Evolutionary conservation across 1,140 invertebrate species (phyloP), one percentile per base, ranked within the genome.

Genomic region (Drosophila ogumai): DNA sequence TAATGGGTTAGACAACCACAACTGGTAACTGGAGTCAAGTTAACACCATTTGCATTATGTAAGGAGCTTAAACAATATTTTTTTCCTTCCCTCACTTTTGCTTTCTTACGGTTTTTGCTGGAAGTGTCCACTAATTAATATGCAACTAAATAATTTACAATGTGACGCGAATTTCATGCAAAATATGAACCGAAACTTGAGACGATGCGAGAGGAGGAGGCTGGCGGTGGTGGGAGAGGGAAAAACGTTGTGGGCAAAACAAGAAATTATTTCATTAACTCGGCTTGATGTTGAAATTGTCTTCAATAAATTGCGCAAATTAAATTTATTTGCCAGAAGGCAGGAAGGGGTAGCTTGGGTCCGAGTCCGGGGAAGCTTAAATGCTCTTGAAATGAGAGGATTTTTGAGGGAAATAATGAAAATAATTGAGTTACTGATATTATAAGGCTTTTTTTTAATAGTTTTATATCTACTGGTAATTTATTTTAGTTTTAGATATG

Each of bases 91-190:
- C 34, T 10, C 34, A 2, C 1, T 34, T 28, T 25, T 34, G 34
- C 49, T 52, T 60, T 71, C 60, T 81, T 81, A 61, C 64, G 71
- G 40, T 55, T 56, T 60, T 50, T 55, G 64, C 31, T 59, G 68
- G 67, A 74, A 74, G 49, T 82, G 59, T 71, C 75, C 60, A 78
- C 58, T 75, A 84, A 84, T 84, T 84, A 84, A 84, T 84, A 84
- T 84, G 81, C 81, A 80, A 76, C 60, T 84, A 80, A 84, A 84
- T 84, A 84, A 84, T 80, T 84, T 76, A 68, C 57, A 72, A 65
- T 84, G 73, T 77, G 76, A 67, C 71, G 72, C 81, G 81, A 84
- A 84, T 82, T 82, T 75, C 59, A 82, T 82, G 64, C 61, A 66
- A 66, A 67, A 57, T 64, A 71, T 52, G 36, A 60, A 38, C 36